Evolutionary conservation across 2,888 invertebrate genomes (phyloP).

Genomic region (Anaspis maculata): DNA sequence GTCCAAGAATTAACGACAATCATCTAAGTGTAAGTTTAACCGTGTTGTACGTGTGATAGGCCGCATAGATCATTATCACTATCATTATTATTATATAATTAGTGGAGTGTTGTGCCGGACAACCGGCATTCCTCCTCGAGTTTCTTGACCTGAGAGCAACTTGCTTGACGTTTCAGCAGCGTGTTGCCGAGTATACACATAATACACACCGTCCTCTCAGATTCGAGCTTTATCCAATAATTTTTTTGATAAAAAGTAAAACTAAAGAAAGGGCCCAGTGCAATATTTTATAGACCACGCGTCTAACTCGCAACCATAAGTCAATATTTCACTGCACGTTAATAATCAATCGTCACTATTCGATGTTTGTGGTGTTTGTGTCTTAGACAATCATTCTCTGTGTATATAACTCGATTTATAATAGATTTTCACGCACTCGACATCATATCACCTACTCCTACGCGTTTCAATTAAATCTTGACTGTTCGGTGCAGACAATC

Average conservation of each 20-base stretch:
- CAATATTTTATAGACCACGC: conserved; percentile 23
- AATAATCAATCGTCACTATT: conserved; percentile 13
- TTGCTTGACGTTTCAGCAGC: background rate
- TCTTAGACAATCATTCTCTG: conserved; percentile 15
- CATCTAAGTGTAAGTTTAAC: conserved; percentile 20
- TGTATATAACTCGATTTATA: conserved; percentile 13
- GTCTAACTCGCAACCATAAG: conserved; percentile 31
- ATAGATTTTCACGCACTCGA: conserved; percentile 10
- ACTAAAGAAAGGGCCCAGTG: conserved; percentile 34
- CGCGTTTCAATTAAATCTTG: conserved; percentile 36
- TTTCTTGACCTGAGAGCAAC: conserved; percentile 12
- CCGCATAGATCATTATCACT: conserved; percentile 9
- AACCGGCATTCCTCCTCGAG: conserved; percentile 10
- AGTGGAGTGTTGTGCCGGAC: conserved; percentile 11
- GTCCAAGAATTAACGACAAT: conserved; percentile 44
- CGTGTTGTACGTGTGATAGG: conserved; percentile 16
- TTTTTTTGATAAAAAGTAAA: conserved; percentile 9
- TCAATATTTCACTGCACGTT: conserved; percentile 26
- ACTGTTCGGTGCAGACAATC: conserved; percentile 20
- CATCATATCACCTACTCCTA: conserved; percentile 26
- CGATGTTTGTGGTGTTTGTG: conserved; percentile 15
- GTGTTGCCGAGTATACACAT: background rate
- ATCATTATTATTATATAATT: conserved; percentile 8
- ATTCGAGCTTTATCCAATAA: conserved; percentile 18
- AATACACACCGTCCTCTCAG: conserved; percentile 24